Evolutionary conservation across 1,140 invertebrate genomes (phyloP).

Genomic region (Aphelenchoides avenae): DNA sequence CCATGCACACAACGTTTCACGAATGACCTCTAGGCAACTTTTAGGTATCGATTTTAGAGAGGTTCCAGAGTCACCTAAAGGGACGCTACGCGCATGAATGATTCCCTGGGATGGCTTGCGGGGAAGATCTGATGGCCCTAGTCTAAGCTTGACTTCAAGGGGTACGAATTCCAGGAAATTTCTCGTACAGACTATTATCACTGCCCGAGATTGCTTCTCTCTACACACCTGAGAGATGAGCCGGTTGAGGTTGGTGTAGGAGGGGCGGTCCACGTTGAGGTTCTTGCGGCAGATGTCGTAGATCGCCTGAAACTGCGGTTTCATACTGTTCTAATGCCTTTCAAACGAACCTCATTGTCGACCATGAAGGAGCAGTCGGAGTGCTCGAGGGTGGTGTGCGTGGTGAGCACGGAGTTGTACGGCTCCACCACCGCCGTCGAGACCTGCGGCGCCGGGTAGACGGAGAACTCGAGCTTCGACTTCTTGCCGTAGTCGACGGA

Average conservation of each 20-base stretch:
- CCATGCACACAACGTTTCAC: too few species aligned
- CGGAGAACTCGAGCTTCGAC: conserved; percentile 71
- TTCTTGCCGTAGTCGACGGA: conserved; percentile 70
- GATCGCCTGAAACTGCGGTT: conserved; percentile 76
- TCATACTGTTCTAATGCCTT: conserved; percentile 62
- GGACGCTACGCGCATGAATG: too few species aligned
- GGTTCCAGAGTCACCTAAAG: too few species aligned
- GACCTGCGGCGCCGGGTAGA: conserved; percentile 74
- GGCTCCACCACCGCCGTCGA: conserved; percentile 62
- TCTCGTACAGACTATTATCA: conserved; percentile 69
- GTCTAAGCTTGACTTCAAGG: too few species aligned
- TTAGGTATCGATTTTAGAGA: too few species aligned
- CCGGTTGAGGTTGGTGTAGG: conserved; percentile 69
- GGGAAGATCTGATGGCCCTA: too few species aligned
- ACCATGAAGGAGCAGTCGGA: conserved; percentile 61
- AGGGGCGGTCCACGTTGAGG: conserved; percentile 75
- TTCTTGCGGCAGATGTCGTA: conserved; percentile 85
- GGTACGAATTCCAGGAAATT: too few species aligned
- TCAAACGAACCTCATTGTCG: conserved; percentile 82
- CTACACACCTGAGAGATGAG: conserved; percentile 40
- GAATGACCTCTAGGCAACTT: too few species aligned
- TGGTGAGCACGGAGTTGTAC: conserved; percentile 64
- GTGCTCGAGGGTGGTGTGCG: conserved; percentile 67
- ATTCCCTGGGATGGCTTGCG: too few species aligned
- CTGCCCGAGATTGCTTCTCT: conserved; percentile 62